Percentiles rank a stretch among this genome's conserved stretches.
These are phyloP conservation scores for Eretmochelys imbricata DNA, from an alignment of 2,113 vertebrate species.

Conservation along the genomic window DNA sequence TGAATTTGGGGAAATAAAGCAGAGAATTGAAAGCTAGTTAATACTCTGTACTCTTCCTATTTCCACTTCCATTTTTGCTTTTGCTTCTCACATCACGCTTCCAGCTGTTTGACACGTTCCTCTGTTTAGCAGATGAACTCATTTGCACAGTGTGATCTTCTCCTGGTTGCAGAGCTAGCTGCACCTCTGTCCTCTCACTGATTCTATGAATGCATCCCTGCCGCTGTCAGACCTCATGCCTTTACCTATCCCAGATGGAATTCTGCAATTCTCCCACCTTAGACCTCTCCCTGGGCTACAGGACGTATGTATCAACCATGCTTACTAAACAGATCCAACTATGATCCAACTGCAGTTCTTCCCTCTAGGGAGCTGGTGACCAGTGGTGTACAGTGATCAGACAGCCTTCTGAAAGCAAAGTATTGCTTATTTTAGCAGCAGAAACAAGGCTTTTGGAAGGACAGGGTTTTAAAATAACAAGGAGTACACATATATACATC, in stretches of 20 bases:
- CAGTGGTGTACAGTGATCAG: neutral
- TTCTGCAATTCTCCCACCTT: neutral
- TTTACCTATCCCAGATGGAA: neutral
- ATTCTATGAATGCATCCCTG: neutral
- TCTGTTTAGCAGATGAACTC: neutral
- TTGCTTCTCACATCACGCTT: neutral
- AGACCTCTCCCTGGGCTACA: neutral
- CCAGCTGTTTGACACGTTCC: neutral
- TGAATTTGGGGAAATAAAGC: neutral
- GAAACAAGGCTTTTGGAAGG: neutral
- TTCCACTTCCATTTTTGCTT: neutral
- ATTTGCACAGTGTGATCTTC: neutral
- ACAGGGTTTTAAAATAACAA: neutral
- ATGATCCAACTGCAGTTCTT: neutral
- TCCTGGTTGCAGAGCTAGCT: neutral
- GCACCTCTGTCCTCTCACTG: neutral
- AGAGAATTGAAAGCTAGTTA: neutral
- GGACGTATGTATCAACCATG: neutral
- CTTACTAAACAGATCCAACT: neutral
- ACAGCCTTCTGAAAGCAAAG: neutral
- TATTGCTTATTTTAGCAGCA: neutral
- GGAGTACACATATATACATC: fast-evolving
- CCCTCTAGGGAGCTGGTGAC: neutral
- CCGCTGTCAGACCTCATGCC: too few species aligned
- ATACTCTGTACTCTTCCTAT: neutral